Evolutionary conservation across 2,888 invertebrate species (phyloP).

Genomic region (Amblyjoppa proteus): DNA sequence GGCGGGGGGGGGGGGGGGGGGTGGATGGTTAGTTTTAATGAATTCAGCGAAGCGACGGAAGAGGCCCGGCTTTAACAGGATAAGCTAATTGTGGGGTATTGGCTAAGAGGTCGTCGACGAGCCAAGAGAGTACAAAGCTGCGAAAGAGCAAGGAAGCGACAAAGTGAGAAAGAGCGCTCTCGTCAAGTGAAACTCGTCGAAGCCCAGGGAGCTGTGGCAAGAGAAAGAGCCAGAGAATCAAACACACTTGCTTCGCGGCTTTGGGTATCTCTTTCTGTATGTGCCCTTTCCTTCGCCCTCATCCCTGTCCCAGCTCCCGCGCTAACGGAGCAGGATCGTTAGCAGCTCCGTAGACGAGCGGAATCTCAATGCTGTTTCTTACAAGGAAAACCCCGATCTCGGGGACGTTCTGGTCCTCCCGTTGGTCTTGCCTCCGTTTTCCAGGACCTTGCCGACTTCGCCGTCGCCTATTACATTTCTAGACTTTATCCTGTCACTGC

Average conservation of each 20-base stretch:
- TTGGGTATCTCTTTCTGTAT: slow-evolving; percentile 46
- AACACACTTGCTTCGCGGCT: slow-evolving; percentile 59
- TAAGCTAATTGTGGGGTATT: slow-evolving; percentile 85
- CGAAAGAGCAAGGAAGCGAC: slow-evolving; percentile 71
- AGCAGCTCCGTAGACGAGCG: slow-evolving; percentile 82
- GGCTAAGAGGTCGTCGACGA: slow-evolving; percentile 82
- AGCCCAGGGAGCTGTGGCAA: slow-evolving; percentile 43
- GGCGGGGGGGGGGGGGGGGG: not conserved
- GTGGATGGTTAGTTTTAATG: slow-evolving; percentile 78
- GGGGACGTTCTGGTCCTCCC: slow-evolving; percentile 70
- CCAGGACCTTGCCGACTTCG: slow-evolving; percentile 25
- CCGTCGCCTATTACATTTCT: slow-evolving; percentile 9
- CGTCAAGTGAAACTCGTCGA: slow-evolving; percentile 53
- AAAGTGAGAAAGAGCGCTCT: slow-evolving; percentile 58
- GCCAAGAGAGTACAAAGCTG: slow-evolving; percentile 73
- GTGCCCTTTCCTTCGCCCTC: slow-evolving; percentile 60
- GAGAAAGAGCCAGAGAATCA: slow-evolving; percentile 64
- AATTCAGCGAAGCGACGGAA: slow-evolving; percentile 81
- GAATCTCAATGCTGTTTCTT: slow-evolving; percentile 85
- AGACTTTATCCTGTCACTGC: not conserved
- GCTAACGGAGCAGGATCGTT: slow-evolving; percentile 82
- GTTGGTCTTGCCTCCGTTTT: slow-evolving; percentile 58
- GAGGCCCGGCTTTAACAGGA: slow-evolving; percentile 83
- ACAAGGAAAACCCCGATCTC: slow-evolving; percentile 72
- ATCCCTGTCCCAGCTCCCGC: slow-evolving; percentile 62